These are phyloP conservation scores for Ptyas mucosa DNA, from an alignment of 2,113 vertebrate genomes.

Conservation along the genomic window DNA sequence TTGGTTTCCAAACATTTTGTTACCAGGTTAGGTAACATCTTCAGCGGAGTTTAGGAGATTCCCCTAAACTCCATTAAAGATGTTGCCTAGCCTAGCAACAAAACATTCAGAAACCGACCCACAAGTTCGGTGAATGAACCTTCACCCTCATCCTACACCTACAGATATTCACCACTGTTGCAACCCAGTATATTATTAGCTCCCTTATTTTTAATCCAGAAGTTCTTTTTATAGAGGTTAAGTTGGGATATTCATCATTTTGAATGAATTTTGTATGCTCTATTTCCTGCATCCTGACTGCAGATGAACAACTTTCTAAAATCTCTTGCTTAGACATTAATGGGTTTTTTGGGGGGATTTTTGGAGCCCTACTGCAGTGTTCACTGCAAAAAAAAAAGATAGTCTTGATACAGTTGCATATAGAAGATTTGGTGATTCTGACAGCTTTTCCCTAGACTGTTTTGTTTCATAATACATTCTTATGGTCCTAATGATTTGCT, in stretches of 20 bases:
- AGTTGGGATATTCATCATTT: neutral
- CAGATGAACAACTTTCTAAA: neutral
- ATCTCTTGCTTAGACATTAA: neutral
- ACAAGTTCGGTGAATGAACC: too few relatives aligned
- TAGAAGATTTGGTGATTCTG: neutral
- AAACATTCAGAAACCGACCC: too few relatives aligned
- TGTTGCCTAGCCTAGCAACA: too few relatives aligned
- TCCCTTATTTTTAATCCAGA: neutral
- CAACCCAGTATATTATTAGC: neutral
- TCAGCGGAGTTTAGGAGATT: too few relatives aligned
- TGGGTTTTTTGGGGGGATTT: neutral
- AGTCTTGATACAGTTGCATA: neutral
- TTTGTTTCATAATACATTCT: slow-evolving; percentile 5
- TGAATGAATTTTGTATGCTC: neutral
- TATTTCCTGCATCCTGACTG: neutral
- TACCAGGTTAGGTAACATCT: too few relatives aligned
- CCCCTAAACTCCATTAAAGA: too few relatives aligned
- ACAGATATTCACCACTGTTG: too few relatives aligned
- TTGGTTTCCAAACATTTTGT: too few relatives aligned
- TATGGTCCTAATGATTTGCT: slow-evolving; percentile 15
- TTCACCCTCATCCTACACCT: too few relatives aligned
- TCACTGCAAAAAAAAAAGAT: neutral
- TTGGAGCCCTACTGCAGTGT: neutral
- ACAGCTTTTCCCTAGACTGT: slow-evolving; percentile 8
- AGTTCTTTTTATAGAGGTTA: neutral